A percentile compares a stretch with the other conserved stretches of the same genome.
These are phyloP conservation scores for Sapayoa aenigma DNA, from an alignment of 2,113 vertebrate species.

Conservation along the genomic window DNA sequence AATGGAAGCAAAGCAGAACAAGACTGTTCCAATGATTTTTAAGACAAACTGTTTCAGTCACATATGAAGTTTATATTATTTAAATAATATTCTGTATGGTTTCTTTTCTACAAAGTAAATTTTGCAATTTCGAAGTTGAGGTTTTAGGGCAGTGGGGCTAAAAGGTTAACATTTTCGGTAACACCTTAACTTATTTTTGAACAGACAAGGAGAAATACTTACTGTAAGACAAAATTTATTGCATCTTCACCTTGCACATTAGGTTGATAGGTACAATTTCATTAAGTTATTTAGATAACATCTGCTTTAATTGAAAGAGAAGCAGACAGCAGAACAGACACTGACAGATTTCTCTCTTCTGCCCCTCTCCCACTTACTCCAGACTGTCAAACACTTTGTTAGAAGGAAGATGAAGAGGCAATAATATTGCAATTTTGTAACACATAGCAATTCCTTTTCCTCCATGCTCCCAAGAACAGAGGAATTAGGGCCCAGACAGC, in stretches of 20 bases:
- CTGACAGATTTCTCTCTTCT: neutral
- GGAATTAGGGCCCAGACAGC: neutral
- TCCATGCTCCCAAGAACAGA: neutral
- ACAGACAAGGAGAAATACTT: neutral
- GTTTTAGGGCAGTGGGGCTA: neutral
- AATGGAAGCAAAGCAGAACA: neutral
- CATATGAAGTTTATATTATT: neutral
- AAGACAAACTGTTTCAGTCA: neutral
- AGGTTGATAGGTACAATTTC: neutral
- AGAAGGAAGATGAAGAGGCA: neutral
- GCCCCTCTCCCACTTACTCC: neutral
- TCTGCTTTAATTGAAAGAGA: neutral
- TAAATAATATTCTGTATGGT: neutral
- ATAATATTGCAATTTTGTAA: neutral
- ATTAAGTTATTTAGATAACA: neutral
- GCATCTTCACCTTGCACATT: neutral
- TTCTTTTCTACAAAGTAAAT: neutral
- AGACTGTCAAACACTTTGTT: neutral
- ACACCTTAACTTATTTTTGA: neutral
- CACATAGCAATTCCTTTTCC: neutral
- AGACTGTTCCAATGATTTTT: neutral
- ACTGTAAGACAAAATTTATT: neutral
- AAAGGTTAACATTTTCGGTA: neutral
- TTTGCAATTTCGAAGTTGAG: neutral
- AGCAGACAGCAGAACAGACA: neutral